phyloP scores from a whole-genome alignment of 2,113 vertebrate species.

The Thymallus thymallus region DNA sequence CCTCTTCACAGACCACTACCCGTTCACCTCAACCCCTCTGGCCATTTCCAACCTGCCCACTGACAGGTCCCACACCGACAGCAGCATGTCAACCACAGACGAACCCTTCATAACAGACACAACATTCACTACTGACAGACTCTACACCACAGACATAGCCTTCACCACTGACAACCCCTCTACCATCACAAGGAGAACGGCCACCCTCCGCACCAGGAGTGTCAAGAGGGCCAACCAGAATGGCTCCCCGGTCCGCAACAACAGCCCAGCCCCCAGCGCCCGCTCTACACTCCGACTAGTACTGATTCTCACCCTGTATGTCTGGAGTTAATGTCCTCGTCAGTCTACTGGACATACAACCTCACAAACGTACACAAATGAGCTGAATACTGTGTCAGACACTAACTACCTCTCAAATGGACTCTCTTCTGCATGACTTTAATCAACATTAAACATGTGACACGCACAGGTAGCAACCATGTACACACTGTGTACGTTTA shows the following conservation, averaged over 20 bases:
- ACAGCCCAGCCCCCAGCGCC: conserved; percentile 7
- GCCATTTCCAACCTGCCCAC: conserved; percentile 17
- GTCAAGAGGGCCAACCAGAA: conserved; percentile 65
- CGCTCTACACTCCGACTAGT: conserved; percentile 13
- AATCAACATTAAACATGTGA: conserved; percentile 60
- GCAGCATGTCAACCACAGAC: conserved; percentile 24
- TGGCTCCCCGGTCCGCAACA: conserved; percentile 21
- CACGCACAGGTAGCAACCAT: conserved; percentile 28
- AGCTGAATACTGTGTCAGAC: background rate
- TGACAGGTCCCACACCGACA: conserved; percentile 8
- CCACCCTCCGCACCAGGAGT: conserved; percentile 70
- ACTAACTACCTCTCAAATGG: conserved; percentile 6
- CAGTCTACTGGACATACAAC: conserved; percentile 6
- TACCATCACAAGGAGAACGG: conserved; percentile 60
- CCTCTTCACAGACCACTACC: conserved; percentile 13
- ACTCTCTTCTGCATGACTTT: conserved; percentile 41
- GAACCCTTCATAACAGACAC: conserved; percentile 10
- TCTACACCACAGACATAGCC: conserved; percentile 17
- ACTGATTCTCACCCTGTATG: conserved; percentile 24
- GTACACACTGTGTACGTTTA: conserved; percentile 31
- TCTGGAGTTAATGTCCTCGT: background rate
- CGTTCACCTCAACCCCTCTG: conserved; percentile 16
- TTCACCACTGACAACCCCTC: conserved; percentile 15
- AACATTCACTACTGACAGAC: conserved; percentile 9
- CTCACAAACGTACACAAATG: conserved; percentile 27